Percentiles rank a stretch among this genome's conserved stretches.
Evolutionary conservation across 2,888 invertebrate species (phyloP).

Genomic region (Petrolisthes manimaculis): DNA sequence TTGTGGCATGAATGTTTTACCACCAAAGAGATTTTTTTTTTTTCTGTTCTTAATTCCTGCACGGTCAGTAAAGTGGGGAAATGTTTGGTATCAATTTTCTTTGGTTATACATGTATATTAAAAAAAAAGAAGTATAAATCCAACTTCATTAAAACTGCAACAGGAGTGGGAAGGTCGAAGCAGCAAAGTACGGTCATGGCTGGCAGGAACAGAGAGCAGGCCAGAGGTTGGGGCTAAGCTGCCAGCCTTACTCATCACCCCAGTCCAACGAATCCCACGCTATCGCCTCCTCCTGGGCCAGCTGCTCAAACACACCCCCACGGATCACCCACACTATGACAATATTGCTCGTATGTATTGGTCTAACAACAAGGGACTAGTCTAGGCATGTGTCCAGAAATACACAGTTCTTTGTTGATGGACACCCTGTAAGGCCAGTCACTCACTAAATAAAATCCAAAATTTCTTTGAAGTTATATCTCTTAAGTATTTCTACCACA

Average conservation of each 20-base stretch:
- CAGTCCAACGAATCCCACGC: conserved; percentile 83
- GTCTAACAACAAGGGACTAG: background rate
- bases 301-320: conserved; percentile 76
- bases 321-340: conserved; percentile 74
- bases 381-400: background rate
- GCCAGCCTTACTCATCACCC: conserved; percentile 80
- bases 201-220: conserved; percentile 77
- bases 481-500: background rate
- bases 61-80: no score
- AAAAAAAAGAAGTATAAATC: no score
- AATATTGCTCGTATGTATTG: conserved; percentile 68
- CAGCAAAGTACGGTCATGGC: conserved; percentile 73
- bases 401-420: background rate
- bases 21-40: no score
- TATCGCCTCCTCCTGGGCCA: conserved; percentile 81
- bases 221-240: conserved; percentile 80
- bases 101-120: background rate
- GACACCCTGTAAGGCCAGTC: background rate
- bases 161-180: conserved; percentile 53
- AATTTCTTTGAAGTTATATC: background rate
- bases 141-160: background rate
- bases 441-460: background rate
- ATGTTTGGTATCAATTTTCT: no score
- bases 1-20: no score
- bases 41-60: no score